phyloP scores from a whole-genome alignment of 2,797 vertebrate genomes.

The Morus bassanus region DNA sequence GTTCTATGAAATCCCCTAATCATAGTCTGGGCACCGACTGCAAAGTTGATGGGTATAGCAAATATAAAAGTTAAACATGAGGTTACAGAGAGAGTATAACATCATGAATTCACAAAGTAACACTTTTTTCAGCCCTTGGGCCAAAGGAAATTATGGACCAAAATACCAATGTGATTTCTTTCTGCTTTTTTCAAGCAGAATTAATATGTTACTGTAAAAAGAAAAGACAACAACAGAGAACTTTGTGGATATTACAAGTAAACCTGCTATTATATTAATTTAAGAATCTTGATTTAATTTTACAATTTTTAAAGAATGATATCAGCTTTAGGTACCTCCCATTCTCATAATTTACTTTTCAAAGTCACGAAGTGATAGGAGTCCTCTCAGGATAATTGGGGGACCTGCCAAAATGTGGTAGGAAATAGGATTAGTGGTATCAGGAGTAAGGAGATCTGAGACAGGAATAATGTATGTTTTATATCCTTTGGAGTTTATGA shows the following conservation, averaged over 20 bases:
- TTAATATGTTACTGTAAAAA: neutral
- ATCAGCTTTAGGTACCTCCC: neutral
- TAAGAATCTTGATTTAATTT: neutral
- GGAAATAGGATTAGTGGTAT: neutral
- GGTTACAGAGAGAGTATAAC: neutral
- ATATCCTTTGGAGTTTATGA: neutral
- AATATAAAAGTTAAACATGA: neutral
- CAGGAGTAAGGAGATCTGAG: neutral
- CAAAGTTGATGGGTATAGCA: neutral
- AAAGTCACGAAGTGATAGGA: neutral
- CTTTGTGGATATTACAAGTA: neutral
- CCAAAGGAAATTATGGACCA: neutral
- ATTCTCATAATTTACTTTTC: neutral
- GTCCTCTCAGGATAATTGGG: fast-evolving
- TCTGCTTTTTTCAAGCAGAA: neutral
- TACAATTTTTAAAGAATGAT: neutral
- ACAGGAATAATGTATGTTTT: neutral
- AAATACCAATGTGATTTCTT: neutral
- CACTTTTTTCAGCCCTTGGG: neutral
- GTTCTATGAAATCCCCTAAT: neutral
- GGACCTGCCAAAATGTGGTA: neutral
- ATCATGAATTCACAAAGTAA: neutral
- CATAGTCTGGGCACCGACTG: neutral
- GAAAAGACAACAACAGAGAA: neutral
- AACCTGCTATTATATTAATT: neutral